Evolutionary conservation across 2,888 invertebrate species (phyloP).

Genomic region (Drosophila anomalipes): DNA sequence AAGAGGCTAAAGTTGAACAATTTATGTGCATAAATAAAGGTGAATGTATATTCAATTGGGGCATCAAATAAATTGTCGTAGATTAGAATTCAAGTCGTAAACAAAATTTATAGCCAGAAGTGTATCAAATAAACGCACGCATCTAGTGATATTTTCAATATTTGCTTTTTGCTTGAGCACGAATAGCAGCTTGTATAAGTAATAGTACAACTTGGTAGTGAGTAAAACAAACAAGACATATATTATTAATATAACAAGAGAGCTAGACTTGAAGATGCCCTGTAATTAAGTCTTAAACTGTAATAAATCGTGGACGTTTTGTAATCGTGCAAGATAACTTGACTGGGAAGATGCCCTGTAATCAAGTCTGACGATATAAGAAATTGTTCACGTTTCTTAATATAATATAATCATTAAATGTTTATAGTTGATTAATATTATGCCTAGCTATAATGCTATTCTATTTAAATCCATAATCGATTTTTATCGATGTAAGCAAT

Average conservation of each 20-base stretch:
- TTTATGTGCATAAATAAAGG: slow-evolving; percentile 6
- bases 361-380: not conserved
- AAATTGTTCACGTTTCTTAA: not conserved
- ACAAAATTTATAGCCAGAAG: slow-evolving; percentile 3
- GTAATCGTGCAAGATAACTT: not conserved
- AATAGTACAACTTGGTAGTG: slow-evolving; percentile 14
- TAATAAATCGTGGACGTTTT: not conserved
- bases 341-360: not conserved
- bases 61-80: slow-evolving; percentile 3
- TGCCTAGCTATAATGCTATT: not conserved
- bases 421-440: not conserved
- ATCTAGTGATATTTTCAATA: not conserved
- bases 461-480: not conserved
- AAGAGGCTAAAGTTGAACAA: not conserved
- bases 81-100: slow-evolving; percentile 2
- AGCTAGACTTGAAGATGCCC: not conserved
- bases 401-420: not conserved
- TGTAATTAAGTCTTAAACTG: not conserved
- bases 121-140: not conserved
- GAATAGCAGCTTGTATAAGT: slow-evolving; percentile 16
- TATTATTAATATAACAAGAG: too few relatives aligned
- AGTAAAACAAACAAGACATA: slow-evolving; percentile 4
- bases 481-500: not conserved
- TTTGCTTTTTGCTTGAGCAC: not conserved
- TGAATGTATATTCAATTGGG: not conserved